Evolutionary conservation across 2,797 vertebrate species (phyloP).

Genomic region (Mastacembelus armatus): DNA sequence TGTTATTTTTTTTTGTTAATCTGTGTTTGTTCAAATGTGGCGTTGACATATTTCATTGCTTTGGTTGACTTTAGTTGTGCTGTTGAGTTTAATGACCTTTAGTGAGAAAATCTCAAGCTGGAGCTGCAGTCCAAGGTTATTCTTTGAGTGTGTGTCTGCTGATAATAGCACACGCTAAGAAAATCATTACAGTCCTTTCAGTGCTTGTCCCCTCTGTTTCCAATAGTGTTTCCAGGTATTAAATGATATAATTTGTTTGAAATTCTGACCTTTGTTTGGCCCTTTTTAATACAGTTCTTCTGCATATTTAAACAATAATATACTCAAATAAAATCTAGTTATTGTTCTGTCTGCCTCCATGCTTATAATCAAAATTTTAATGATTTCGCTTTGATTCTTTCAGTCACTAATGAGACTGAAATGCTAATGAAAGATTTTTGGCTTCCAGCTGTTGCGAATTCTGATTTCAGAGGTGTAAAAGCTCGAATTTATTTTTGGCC

Average conservation of each 20-base stretch:
- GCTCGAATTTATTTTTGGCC: constrained; percentile 16
- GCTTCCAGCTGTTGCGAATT: constrained; percentile 6
- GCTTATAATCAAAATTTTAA: not conserved
- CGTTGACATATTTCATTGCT: not conserved
- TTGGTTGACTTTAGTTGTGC: not conserved
- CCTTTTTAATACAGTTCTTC: not conserved
- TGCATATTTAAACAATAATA: constrained; percentile 6
- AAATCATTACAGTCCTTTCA: constrained; percentile 7
- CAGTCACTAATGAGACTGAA: constrained; percentile 1
- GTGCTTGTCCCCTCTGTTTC: constrained; percentile 7
- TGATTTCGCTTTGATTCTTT: not conserved
- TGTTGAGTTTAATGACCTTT: constrained; percentile 3
- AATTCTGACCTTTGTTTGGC: constrained; percentile 28
- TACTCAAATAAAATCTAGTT: not conserved
- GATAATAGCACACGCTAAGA: constrained; percentile 30
- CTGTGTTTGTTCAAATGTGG: not conserved
- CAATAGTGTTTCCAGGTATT: constrained; percentile 47
- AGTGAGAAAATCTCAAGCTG: not conserved
- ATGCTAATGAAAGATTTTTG: constrained; percentile 7
- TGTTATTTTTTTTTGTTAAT: too few relatives aligned
- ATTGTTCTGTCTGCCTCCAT: not conserved
- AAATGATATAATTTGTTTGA: constrained; percentile 43
- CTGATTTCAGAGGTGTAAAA: constrained; percentile 21
- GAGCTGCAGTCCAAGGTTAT: constrained; percentile 20
- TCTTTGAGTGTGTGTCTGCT: constrained; percentile 25